A percentile compares a stretch with the other conserved stretches of the same genome.
Conservation (phyloP, 2,888 invertebrate genomes). For the Slavum lentiscoides region DNA sequence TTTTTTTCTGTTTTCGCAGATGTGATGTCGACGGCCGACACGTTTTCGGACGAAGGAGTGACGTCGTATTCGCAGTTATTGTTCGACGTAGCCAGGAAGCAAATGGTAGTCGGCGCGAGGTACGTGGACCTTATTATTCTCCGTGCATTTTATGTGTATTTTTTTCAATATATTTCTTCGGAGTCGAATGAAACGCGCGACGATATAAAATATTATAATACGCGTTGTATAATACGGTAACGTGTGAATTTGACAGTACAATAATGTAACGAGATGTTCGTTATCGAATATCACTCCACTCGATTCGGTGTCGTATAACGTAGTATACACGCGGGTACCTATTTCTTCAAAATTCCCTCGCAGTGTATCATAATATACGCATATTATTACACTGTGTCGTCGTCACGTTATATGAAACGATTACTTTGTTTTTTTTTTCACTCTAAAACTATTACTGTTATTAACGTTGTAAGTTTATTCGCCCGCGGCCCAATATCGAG, state of each 20-base stretch:
- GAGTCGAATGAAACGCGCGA: background rate
- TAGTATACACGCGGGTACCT: too few relatives aligned
- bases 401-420: background rate
- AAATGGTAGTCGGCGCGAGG: constrained; percentile 88
- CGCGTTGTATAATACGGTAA: background rate
- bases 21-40: constrained; percentile 67
- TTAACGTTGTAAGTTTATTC: background rate
- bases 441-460: constrained; percentile 10
- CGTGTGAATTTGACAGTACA: constrained; percentile 29
- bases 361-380: background rate
- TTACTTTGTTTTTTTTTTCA: background rate
- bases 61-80: constrained; percentile 80
- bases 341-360: background rate
- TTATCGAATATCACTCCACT: constrained; percentile 17
- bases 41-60: constrained; percentile 74
- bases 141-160: background rate
- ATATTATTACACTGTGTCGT: too few relatives aligned
- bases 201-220: background rate
- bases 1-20: constrained; percentile 64
- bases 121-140: constrained; percentile 61
- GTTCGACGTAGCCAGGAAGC: constrained; percentile 84
- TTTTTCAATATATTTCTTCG: too few relatives aligned
- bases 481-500: background rate
- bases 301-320: constrained; percentile 12
- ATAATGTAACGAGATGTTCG: background rate